Conservation (phyloP, 2,797 vertebrate species). For the Alectoris magna region DNA sequence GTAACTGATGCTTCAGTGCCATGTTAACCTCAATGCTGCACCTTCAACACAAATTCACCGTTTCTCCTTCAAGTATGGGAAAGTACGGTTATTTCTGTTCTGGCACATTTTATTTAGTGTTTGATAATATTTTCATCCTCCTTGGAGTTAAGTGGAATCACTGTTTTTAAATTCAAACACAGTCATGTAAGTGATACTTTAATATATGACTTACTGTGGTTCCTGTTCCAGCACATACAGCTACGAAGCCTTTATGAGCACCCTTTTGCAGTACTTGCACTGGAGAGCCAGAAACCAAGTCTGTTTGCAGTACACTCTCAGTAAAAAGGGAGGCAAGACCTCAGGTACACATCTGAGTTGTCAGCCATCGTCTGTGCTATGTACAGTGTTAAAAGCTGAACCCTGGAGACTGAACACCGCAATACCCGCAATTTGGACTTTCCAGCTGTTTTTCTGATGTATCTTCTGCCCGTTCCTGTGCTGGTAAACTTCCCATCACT, state of each 20-base stretch:
- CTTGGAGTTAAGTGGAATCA: too few species aligned
- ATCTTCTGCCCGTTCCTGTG: neutral
- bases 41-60: neutral
- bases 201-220: neutral
- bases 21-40: neutral
- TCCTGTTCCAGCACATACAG: neutral
- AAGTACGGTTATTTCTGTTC: neutral
- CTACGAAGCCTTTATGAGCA: neutral
- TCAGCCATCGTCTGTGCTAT: neutral
- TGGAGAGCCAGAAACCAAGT: neutral
- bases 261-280: neutral
- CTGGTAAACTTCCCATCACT: neutral
- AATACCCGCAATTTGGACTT: neutral
- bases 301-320: neutral
- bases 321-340: neutral
- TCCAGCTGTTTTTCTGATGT: neutral
- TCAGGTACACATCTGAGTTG: neutral
- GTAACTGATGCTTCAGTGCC: neutral
- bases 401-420: fast-evolving
- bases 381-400: fast-evolving
- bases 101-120: neutral
- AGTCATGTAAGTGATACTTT: neutral
- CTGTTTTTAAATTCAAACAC: neutral
- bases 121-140: neutral
- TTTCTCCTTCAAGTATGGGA: neutral